A percentile compares a stretch with the other conserved stretches of the same genome.
These are phyloP conservation scores for Steinernema scapterisci DNA, from an alignment of 2,888 invertebrate species.

Conservation along the genomic window DNA sequence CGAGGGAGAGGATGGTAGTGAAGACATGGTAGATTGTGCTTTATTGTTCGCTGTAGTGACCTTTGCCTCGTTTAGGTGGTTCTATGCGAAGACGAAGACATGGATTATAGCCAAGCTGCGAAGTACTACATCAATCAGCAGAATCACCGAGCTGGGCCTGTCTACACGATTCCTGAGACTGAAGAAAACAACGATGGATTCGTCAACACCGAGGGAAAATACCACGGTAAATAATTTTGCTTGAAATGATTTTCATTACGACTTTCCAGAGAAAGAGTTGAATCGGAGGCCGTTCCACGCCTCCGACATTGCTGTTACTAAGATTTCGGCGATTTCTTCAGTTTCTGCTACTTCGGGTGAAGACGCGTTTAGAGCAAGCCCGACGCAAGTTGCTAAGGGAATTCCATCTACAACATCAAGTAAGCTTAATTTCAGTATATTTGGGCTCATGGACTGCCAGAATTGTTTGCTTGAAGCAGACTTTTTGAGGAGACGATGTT, in stretches of 20 bases:
- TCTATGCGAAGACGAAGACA: constrained; percentile 58
- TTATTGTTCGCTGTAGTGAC: neutral
- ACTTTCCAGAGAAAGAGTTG: constrained; percentile 1
- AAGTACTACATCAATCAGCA: constrained; percentile 47
- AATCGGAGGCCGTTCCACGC: constrained; percentile 16
- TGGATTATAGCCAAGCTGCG: constrained; percentile 54
- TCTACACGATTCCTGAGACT: constrained; percentile 68
- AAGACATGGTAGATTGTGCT: constrained; percentile 20
- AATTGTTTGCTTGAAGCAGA: too few species aligned
- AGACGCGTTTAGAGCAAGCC: too few species aligned
- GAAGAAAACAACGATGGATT: constrained; percentile 59
- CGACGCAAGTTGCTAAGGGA: too few species aligned
- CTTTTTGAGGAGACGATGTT: too few species aligned
- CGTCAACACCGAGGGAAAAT: constrained; percentile 48
- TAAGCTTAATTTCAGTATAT: too few species aligned
- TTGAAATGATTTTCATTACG: neutral
- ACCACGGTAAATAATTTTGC: constrained; percentile 43
- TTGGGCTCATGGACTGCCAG: too few species aligned
- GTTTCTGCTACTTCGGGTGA: neutral
- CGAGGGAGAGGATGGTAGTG: constrained; percentile 28
- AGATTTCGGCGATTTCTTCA: neutral
- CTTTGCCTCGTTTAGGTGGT: constrained; percentile 41
- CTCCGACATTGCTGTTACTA: neutral
- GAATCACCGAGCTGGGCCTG: constrained; percentile 63
- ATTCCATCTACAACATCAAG: too few species aligned